Conservation (phyloP, 1,140 invertebrate genomes). For the Meloidogyne exigua region DNA sequence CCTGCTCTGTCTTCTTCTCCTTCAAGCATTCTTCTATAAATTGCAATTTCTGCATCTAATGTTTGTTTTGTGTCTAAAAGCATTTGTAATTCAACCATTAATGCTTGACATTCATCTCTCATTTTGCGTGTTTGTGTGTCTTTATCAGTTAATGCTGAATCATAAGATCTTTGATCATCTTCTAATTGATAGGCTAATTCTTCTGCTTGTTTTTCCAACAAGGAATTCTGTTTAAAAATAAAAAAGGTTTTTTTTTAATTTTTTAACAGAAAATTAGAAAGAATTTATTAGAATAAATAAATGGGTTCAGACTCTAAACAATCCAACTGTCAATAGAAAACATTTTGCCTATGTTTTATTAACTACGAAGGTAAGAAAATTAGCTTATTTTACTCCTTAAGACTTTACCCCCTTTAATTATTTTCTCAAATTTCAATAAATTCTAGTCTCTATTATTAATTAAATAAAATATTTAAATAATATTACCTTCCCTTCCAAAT, state of each 20-base stretch:
- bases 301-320: no score
- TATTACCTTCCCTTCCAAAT: constrained; percentile 67
- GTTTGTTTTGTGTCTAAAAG: constrained; percentile 66
- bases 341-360: no score
- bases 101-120: constrained; percentile 63
- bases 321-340: no score
- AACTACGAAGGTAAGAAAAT: no score
- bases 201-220: constrained; percentile 66
- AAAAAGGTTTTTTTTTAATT: constrained; percentile 16
- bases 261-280: background rate
- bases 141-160: constrained; percentile 58
- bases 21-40: constrained; percentile 64
- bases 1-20: constrained; percentile 63
- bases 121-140: constrained; percentile 64
- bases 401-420: no score
- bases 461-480: background rate
- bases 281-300: no score
- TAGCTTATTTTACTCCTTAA: no score
- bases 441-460: no score
- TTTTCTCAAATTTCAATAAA: no score
- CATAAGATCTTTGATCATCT: constrained; percentile 64
- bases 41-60: constrained; percentile 63
- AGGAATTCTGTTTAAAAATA: constrained; percentile 63
- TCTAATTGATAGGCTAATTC: constrained; percentile 66
- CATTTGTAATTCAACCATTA: constrained; percentile 65